Percentiles rank a stretch among this genome's conserved stretches.
These are phyloP conservation scores for Elysia crispata DNA, from an alignment of 2,888 invertebrate genomes.

Conservation along the genomic window DNA sequence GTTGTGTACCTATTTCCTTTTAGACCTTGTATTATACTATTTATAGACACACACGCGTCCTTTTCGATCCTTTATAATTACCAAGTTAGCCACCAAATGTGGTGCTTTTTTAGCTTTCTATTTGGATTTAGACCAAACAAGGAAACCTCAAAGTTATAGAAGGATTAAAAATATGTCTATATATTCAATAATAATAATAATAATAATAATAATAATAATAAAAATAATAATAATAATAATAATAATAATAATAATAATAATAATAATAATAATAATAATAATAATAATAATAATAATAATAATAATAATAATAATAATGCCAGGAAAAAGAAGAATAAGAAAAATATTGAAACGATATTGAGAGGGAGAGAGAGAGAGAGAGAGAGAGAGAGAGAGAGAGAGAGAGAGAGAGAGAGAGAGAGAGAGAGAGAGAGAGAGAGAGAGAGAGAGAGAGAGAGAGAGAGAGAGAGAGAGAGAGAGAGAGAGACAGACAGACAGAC, in stretches of 20 bases:
- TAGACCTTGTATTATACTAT: too few relatives aligned
- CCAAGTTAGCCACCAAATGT: too few relatives aligned
- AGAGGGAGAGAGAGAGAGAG: conserved; percentile 12
- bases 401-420: not conserved
- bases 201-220: conserved; percentile 47
- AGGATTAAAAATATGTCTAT: too few relatives aligned
- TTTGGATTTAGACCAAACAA: too few relatives aligned
- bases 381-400: not conserved
- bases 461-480: too few relatives aligned
- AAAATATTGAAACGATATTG: not conserved
- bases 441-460: not conserved
- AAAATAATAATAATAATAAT: conserved; percentile 37
- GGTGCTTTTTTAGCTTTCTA: too few relatives aligned
- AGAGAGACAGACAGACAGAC: too few relatives aligned
- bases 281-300: conserved; percentile 35
- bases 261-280: conserved; percentile 35
- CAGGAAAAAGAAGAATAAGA: conserved; percentile 38
- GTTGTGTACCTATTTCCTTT: too few relatives aligned
- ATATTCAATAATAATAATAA: conserved; percentile 23
- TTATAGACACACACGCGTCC: too few relatives aligned
- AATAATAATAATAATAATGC: conserved; percentile 40
- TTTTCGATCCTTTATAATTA: too few relatives aligned
- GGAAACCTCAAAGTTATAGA: too few relatives aligned
- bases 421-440: not conserved
- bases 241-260: conserved; percentile 29